Percentiles rank a stretch among this genome's conserved stretches.
phyloP scores from a whole-genome alignment of 2,797 vertebrate genomes.

The Scolopax rusticola region DNA sequence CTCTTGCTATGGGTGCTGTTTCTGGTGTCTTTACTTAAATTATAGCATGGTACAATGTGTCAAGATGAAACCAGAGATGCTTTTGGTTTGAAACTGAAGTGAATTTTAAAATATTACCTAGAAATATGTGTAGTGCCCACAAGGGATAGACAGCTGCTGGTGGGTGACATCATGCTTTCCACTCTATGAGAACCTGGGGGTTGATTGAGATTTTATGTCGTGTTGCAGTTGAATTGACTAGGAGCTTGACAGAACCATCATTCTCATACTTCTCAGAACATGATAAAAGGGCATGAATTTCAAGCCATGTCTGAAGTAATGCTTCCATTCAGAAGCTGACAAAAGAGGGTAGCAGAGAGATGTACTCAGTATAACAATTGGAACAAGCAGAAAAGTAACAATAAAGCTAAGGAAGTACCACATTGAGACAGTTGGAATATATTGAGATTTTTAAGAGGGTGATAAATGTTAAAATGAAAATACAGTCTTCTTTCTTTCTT shows the following conservation, averaged over 20 bases:
- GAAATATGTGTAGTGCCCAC: background rate
- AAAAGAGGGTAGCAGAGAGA: background rate
- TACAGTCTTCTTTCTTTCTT: background rate
- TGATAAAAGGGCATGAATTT: background rate
- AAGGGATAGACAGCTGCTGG: background rate
- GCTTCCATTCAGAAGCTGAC: background rate
- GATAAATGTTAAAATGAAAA: background rate
- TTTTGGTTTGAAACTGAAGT: background rate
- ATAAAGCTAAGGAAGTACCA: background rate
- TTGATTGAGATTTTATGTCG: background rate
- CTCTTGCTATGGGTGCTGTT: background rate
- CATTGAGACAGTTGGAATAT: background rate
- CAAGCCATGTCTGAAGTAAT: background rate
- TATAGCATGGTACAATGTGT: background rate
- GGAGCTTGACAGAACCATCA: background rate
- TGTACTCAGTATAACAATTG: background rate
- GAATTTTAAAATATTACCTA: background rate
- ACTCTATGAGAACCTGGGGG: background rate
- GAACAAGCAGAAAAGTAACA: background rate
- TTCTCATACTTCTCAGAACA: background rate
- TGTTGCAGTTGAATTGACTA: background rate
- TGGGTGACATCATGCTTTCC: background rate
- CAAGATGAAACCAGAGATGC: background rate
- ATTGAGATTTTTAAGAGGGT: background rate
- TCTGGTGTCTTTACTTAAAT: background rate